Percentiles rank a stretch among this genome's conserved stretches.
phyloP scores from a whole-genome alignment of 2,113 vertebrate species.

The Pituophis catenifer region DNA sequence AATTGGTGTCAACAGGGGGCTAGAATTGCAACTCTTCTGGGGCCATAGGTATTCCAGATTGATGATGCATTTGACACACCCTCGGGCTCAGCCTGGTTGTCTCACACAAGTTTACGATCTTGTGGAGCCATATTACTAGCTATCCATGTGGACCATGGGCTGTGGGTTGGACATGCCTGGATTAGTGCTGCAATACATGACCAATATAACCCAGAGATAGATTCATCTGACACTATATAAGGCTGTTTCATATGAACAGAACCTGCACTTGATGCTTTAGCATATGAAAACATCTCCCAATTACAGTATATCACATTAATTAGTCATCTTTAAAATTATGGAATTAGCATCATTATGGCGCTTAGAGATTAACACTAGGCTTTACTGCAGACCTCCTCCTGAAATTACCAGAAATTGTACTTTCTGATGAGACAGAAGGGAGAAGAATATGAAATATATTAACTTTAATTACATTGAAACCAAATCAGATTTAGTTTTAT shows the following conservation, averaged over 20 bases:
- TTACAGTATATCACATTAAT: background rate
- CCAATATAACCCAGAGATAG: background rate
- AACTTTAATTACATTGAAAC: background rate
- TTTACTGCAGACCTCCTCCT: background rate
- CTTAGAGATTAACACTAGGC: background rate
- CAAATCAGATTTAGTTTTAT: background rate
- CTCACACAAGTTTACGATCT: background rate
- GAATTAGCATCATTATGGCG: background rate
- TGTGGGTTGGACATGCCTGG: background rate
- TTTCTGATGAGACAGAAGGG: background rate
- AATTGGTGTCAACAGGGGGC: background rate
- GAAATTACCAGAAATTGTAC: background rate
- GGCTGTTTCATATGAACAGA: background rate
- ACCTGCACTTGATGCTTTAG: background rate
- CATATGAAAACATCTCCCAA: constrained; percentile 1
- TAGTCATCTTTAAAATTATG: background rate
- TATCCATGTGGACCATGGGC: background rate
- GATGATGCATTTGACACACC: background rate
- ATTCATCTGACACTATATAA: background rate
- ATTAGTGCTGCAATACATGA: background rate
- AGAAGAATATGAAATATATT: background rate
- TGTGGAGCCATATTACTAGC: background rate
- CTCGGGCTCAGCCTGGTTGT: background rate
- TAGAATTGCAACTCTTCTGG: background rate
- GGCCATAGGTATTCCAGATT: background rate